phyloP scores from a whole-genome alignment of 1,140 invertebrate genomes.

The Drosophila santomea region DNA sequence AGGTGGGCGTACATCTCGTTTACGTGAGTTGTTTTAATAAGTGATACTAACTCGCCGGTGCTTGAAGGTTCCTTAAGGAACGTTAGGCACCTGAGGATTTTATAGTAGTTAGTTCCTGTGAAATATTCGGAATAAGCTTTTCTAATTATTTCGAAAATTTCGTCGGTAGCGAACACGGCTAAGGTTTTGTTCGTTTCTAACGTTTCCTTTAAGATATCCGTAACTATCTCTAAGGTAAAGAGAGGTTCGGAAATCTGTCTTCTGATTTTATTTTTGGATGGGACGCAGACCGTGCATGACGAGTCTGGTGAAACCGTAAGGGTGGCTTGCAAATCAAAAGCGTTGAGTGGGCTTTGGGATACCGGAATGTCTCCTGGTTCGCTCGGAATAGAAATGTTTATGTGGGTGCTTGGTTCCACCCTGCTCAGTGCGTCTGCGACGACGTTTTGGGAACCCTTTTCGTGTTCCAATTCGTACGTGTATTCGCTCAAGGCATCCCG shows the following conservation, averaged over 20 bases:
- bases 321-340: background rate
- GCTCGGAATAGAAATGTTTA: background rate
- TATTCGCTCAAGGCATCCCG: background rate
- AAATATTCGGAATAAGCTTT: constrained; percentile 4
- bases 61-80: background rate
- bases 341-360: background rate
- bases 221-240: constrained; percentile 3
- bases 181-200: constrained; percentile 4
- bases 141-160: background rate
- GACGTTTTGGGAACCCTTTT: no score
- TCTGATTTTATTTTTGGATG: background rate
- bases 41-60: no score
- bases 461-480: background rate
- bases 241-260: no score
- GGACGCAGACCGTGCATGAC: background rate
- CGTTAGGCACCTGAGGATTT: background rate
- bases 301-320: background rate
- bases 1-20: background rate
- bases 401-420: background rate
- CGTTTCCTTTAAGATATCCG: background rate
- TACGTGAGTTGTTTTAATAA: no score
- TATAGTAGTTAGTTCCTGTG: background rate
- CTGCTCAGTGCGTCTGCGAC: background rate
- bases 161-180: background rate
- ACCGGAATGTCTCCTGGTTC: background rate